Conservation (phyloP, 1,140 invertebrate species). For the Cotesia chilonis region DNA sequence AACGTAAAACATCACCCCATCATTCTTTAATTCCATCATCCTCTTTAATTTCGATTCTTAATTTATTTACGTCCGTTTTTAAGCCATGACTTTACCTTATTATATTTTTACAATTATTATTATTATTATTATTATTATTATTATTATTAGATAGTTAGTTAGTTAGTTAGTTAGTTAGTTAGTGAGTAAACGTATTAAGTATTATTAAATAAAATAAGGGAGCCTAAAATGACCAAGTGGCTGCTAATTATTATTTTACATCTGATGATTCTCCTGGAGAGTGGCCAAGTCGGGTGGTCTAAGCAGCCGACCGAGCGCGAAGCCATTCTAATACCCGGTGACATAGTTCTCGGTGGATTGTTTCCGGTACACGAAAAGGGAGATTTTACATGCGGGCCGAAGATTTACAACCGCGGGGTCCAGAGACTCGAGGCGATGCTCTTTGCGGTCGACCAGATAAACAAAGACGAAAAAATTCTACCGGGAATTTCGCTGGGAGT, state of each 20-base stretch:
- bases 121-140: constrained; percentile 6
- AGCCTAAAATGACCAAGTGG: constrained; percentile 19
- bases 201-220: no score
- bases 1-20: neutral
- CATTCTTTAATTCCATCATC: no score
- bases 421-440: constrained; percentile 87
- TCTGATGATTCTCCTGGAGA: constrained; percentile 18
- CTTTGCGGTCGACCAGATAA: constrained; percentile 81
- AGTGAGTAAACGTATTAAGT: no score
- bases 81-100: no score
- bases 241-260: constrained; percentile 16
- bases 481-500: constrained; percentile 74
- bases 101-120: neutral
- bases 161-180: neutral
- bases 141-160: neutral
- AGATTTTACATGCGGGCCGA: constrained; percentile 72
- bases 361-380: constrained; percentile 82
- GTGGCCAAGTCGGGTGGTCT: constrained; percentile 34
- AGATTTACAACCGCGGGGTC: constrained; percentile 80
- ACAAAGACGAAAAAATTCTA: constrained; percentile 69
- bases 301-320: constrained; percentile 49
- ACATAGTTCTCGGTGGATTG: constrained; percentile 79
- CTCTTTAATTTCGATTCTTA: no score
- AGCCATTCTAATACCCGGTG: constrained; percentile 66
- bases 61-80: no score